Evolutionary conservation across 2,113 vertebrate species (phyloP).

Genomic region (Bathybates hornii): DNA sequence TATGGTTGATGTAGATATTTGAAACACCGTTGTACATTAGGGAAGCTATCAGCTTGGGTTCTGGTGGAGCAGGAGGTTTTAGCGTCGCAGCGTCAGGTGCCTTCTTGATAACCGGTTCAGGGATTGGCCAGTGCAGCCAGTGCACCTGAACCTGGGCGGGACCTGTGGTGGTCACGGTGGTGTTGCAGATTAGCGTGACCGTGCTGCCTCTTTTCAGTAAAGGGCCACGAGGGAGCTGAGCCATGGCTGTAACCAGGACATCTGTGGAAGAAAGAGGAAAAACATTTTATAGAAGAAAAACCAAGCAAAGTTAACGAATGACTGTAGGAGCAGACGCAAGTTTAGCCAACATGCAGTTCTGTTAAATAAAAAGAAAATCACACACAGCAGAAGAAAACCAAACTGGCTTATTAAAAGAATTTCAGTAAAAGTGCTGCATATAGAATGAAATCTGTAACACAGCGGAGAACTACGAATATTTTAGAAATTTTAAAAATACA

Average conservation of each 20-base stretch:
- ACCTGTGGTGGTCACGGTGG: constrained; percentile 69
- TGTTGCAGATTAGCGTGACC: constrained; percentile 77
- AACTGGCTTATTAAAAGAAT: background rate
- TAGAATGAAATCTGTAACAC: background rate
- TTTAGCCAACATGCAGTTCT: background rate
- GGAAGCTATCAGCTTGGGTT: constrained; percentile 50
- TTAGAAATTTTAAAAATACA: background rate
- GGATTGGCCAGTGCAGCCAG: constrained; percentile 72
- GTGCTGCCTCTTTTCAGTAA: constrained; percentile 78
- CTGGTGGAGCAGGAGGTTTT: background rate
- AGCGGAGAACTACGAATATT: background rate
- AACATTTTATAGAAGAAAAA: background rate
- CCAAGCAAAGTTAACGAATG: background rate
- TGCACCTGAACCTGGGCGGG: constrained; percentile 70
- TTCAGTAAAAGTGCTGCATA: background rate
- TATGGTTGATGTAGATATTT: constrained; percentile 46
- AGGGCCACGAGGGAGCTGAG: constrained; percentile 64
- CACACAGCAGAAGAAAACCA: background rate
- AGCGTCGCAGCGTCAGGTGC: fast-evolving
- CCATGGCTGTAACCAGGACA: constrained; percentile 66
- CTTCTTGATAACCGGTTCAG: background rate
- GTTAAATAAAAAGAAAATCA: background rate
- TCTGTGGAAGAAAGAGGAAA: constrained; percentile 51
- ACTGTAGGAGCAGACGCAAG: background rate
- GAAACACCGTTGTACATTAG: constrained; percentile 72